Evolutionary conservation across 1,140 invertebrate genomes (phyloP).

Genomic region (Lamellibrachia luymesi): DNA sequence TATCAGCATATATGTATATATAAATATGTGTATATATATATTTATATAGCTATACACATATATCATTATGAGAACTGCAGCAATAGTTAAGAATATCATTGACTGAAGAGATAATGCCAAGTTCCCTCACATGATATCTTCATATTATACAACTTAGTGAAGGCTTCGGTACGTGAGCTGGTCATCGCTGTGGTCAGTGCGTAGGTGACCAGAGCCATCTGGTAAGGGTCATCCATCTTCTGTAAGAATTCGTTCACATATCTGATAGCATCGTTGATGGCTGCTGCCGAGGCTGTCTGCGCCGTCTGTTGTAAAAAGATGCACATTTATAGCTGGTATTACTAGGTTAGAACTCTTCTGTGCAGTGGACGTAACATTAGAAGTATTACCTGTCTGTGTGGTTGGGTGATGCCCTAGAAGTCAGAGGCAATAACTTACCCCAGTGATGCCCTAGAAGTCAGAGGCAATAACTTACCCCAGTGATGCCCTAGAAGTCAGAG

Average conservation of each 20-base stretch:
- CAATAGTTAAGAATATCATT: background rate
- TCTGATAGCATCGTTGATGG: background rate
- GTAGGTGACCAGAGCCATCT: background rate
- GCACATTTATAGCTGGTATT: background rate
- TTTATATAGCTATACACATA: background rate
- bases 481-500: background rate
- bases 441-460: background rate
- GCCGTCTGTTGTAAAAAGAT: background rate
- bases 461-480: background rate
- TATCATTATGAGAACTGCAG: background rate
- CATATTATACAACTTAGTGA: background rate
- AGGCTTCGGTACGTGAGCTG: background rate
- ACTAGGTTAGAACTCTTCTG: background rate
- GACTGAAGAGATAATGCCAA: background rate
- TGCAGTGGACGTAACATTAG: background rate
- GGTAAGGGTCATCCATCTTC: background rate
- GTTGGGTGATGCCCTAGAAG: background rate
- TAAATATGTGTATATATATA: background rate
- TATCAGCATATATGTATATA: background rate
- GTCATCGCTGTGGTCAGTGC: background rate
- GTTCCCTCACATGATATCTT: background rate
- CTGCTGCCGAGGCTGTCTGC: background rate
- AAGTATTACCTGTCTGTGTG: background rate
- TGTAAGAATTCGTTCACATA: background rate
- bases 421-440: background rate